A percentile compares a stretch with the other conserved stretches of the same genome.
Conservation (phyloP, 1,140 invertebrate species). For the Eciton burchellii region DNA sequence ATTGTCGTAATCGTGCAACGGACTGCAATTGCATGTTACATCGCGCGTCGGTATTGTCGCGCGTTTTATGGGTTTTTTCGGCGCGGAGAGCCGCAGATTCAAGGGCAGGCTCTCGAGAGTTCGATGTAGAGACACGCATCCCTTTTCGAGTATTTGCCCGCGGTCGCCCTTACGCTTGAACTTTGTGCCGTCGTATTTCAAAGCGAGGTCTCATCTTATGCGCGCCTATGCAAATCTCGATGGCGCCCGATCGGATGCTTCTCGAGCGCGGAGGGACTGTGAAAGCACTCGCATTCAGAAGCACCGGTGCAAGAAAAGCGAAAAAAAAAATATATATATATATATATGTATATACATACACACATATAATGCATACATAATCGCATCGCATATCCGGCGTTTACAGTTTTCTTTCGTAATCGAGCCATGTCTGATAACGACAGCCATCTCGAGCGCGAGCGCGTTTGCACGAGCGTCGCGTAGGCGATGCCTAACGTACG, state of each 20-base stretch:
- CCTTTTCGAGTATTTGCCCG: constrained; percentile 13
- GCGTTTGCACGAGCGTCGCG: too few relatives aligned
- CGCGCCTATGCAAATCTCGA: constrained; percentile 48
- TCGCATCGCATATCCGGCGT: too few relatives aligned
- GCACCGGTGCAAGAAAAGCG: constrained; percentile 2
- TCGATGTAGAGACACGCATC: constrained; percentile 8
- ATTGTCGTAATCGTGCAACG: constrained; percentile 16
- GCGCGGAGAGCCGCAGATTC: constrained; percentile 11
- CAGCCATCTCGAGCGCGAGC: too few relatives aligned
- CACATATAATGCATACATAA: too few relatives aligned
- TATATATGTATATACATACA: too few relatives aligned
- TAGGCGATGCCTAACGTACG: too few relatives aligned
- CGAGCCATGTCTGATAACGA: too few relatives aligned
- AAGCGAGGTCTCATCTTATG: constrained; percentile 44
- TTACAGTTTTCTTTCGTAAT: too few relatives aligned
- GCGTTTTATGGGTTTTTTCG: constrained; percentile 5
- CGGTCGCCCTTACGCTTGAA: constrained; percentile 1
- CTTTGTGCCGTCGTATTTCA: constrained; percentile 46
- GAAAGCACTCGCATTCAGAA: constrained; percentile 36
- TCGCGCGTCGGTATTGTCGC: neutral
- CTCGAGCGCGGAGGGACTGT: neutral
- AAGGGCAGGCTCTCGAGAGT: constrained; percentile 35
- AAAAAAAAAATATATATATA: too few relatives aligned
- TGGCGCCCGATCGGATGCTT: constrained; percentile 26
- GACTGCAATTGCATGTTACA: neutral